A percentile compares a stretch with the other conserved stretches of the same genome.
Conservation (phyloP, 2,113 vertebrate genomes). For the Cochlearius cochlearius region DNA sequence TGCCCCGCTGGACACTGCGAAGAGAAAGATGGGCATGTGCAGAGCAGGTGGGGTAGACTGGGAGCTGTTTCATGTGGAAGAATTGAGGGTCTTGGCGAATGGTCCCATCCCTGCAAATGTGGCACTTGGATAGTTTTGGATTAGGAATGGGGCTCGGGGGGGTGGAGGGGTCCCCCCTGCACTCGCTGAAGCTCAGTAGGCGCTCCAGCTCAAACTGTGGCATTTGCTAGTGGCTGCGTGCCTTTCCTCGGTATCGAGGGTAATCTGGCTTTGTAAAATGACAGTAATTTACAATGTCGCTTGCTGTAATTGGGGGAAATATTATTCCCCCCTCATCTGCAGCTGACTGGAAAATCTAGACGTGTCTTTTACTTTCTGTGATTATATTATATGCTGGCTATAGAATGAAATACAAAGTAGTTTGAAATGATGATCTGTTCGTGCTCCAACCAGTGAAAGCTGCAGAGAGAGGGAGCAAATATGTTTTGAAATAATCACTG, state of each 20-base stretch:
- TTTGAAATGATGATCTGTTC: background rate
- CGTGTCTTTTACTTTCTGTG: background rate
- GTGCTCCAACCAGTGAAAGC: background rate
- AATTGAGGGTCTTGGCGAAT: background rate
- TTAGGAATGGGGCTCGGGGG: background rate
- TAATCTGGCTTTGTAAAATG: background rate
- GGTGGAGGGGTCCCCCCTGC: background rate
- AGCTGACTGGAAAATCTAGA: constrained; percentile 6
- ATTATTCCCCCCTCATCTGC: background rate
- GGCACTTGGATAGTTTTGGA: background rate
- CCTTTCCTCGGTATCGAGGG: background rate
- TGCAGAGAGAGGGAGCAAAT: background rate
- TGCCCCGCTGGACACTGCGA: accelerated
- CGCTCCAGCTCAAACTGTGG: accelerated
- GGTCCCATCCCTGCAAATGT: background rate
- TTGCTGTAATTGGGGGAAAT: background rate
- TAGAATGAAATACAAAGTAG: background rate
- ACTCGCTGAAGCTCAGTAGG: background rate
- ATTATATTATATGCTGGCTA: background rate
- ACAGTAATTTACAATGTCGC: background rate
- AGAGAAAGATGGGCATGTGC: background rate
- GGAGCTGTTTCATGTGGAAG: background rate
- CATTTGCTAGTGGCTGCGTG: background rate
- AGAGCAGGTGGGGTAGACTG: background rate
- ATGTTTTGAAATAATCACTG: background rate